These are phyloP conservation scores for Esox niger DNA, from an alignment of 2,113 vertebrate genomes.

Conservation along the genomic window DNA sequence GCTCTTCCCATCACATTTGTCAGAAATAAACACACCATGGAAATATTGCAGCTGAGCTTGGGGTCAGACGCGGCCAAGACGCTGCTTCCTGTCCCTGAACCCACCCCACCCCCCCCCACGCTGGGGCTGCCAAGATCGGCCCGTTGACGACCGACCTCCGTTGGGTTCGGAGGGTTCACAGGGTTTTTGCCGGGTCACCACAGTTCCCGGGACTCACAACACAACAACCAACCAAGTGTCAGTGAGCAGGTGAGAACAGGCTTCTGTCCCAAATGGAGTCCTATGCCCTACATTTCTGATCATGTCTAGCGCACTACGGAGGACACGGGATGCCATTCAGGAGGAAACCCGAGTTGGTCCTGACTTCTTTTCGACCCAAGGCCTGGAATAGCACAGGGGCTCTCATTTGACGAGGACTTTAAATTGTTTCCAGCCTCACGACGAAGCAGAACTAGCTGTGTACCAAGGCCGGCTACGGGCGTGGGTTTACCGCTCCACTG, in stretches of 20 bases:
- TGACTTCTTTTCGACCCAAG: constrained; percentile 17
- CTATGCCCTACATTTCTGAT: too few species aligned
- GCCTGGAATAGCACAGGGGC: constrained; percentile 33
- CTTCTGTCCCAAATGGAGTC: too few species aligned
- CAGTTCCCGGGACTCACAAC: constrained; percentile 20
- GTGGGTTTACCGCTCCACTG: constrained; percentile 8
- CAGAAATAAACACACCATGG: constrained; percentile 34
- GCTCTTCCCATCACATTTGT: constrained; percentile 11
- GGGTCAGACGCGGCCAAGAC: constrained; percentile 50
- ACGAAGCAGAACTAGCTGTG: constrained; percentile 19
- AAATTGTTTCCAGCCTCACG: constrained; percentile 46
- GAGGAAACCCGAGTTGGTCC: too few species aligned
- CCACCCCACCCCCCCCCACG: constrained; percentile 9
- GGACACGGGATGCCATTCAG: background rate
- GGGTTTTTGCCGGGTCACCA: constrained; percentile 22
- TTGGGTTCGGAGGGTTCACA: background rate
- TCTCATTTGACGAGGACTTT: constrained; percentile 34
- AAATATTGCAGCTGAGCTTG: constrained; percentile 16
- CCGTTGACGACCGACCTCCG: constrained; percentile 31
- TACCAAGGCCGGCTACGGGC: constrained; percentile 21
- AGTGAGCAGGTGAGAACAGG: constrained; percentile 12
- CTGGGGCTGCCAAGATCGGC: constrained; percentile 34
- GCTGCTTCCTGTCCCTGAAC: constrained; percentile 36
- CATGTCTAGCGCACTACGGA: too few species aligned
- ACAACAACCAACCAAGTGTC: constrained; percentile 8